Percentiles rank a stretch among this genome's conserved stretches.
These are phyloP conservation scores for Macrotrachela quadricornifera DNA, from an alignment of 1,140 invertebrate genomes.

Conservation along the genomic window DNA sequence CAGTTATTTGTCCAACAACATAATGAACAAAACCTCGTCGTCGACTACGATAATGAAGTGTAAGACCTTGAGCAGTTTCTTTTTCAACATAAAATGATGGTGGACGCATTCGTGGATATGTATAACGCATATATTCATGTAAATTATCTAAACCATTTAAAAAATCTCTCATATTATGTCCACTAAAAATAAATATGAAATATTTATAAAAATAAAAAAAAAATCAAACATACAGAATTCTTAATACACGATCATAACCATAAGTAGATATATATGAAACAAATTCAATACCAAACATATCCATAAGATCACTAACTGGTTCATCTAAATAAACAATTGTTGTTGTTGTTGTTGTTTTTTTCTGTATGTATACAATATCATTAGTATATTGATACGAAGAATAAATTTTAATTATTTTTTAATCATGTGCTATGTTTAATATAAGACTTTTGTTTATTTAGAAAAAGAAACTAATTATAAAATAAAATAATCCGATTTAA, in stretches of 20 bases:
- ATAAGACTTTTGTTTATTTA: too few relatives aligned
- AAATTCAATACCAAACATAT: too few relatives aligned
- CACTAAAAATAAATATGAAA: constrained; percentile 18
- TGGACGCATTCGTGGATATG: constrained; percentile 70
- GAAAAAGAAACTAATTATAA: too few relatives aligned
- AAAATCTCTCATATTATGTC: constrained; percentile 78
- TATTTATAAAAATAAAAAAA: too few relatives aligned
- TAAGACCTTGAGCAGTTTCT: constrained; percentile 61
- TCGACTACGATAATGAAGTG: constrained; percentile 65
- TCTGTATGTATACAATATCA: too few relatives aligned
- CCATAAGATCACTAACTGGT: too few relatives aligned
- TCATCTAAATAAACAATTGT: too few relatives aligned
- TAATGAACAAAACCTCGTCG: constrained; percentile 77
- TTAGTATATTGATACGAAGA: too few relatives aligned
- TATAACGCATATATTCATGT: constrained; percentile 66
- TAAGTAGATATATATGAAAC: background rate
- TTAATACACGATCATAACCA: constrained; percentile 44
- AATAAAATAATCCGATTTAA: too few relatives aligned
- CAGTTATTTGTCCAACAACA: constrained; percentile 73
- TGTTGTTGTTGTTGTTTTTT: too few relatives aligned
- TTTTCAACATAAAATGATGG: constrained; percentile 90
- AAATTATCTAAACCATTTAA: constrained; percentile 78
- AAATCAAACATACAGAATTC: constrained; percentile 34
- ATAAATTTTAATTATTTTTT: too few relatives aligned
- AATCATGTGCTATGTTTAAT: too few relatives aligned